Evolutionary conservation across 2,797 vertebrate genomes (phyloP).

Genomic region (Sandelia bainsii): DNA sequence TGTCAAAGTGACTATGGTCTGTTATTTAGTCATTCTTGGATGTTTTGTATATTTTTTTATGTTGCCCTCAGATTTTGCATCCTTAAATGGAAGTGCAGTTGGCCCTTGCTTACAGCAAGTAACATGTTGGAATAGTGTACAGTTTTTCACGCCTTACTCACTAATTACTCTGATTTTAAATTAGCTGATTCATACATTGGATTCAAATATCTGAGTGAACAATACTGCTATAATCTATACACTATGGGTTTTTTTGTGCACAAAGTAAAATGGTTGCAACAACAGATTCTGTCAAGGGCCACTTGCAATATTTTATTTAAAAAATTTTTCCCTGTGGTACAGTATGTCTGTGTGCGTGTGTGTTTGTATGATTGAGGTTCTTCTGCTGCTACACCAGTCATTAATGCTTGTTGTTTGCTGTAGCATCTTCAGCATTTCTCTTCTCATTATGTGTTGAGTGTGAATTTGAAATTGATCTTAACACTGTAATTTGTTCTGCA

Average conservation of each 20-base stretch:
- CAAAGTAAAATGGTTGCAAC: constrained; percentile 49
- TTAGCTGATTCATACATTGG: constrained; percentile 42
- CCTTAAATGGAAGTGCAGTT: constrained; percentile 47
- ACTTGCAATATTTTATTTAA: constrained; percentile 79
- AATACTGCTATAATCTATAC: constrained; percentile 18
- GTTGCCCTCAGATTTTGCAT: constrained; percentile 48
- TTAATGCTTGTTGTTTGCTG: constrained; percentile 71
- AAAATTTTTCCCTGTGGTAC: constrained; percentile 19
- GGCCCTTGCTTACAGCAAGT: constrained; percentile 62
- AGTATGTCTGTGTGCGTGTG: neutral
- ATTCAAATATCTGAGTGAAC: constrained; percentile 36
- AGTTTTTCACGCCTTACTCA: constrained; percentile 57
- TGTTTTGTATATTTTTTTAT: constrained; percentile 60
- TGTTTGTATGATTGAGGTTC: constrained; percentile 59
- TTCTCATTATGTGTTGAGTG: constrained; percentile 60
- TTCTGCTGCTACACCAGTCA: constrained; percentile 81
- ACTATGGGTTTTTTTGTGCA: constrained; percentile 28
- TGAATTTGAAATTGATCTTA: constrained; percentile 78
- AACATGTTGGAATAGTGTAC: constrained; percentile 24
- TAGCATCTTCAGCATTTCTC: constrained; percentile 64
- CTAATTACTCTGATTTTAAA: constrained; percentile 52
- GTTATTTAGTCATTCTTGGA: constrained; percentile 76
- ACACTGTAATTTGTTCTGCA: constrained; percentile 76
- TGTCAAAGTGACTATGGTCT: constrained; percentile 80
- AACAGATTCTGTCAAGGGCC: constrained; percentile 68